Evolutionary conservation across 2,888 invertebrate species (phyloP), one percentile per base, ranked within the genome.

Genomic region (Drosophila yooni): DNA sequence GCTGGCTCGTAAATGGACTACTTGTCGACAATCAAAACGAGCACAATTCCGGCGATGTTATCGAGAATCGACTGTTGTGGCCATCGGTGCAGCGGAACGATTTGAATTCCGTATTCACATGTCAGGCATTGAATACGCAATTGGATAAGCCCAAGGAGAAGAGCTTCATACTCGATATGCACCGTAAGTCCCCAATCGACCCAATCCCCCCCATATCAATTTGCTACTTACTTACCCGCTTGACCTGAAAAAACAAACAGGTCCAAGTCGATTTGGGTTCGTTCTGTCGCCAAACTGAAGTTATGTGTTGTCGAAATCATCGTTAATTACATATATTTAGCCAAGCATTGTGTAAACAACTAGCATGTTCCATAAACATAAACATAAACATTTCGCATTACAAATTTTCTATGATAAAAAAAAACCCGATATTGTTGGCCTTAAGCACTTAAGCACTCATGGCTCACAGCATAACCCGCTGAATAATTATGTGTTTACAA

Each of bases 81-180:
- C 96, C 96, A 57, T 95, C 96, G 54, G 95, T 97, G 78, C 94
- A 95, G 66, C 94, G 98, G 68, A 95, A 96, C 33, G 97, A 97
- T 94, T 95, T 97, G 89, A 97, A 97, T 84, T 96, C 97, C 27
- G 96, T 97, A 80, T 97, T 97, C 94, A 97, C 97, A 66, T 98
- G 98, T 92, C 97, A 97, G 92, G 97, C 98, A 31, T 94, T 96
- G 91, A 98, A 98, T 94, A 97, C 97, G 65, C 95, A 95, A 89
- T 95, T 97, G 65, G 96, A 97, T 62, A 96, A 96, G 87, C 96
- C 97, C 13, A 96, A 96, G 92, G 96, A 96, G 92, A 95, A 96
- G 21, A 95, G 96, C 34, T 95, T 97, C 60, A 95, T 96, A 59
- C 94, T 97, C 71, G 96, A 97, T 91, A 95, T 97, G 94, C 96